Conservation (phyloP, 1,140 invertebrate species). For the Euglossa dilemma region DNA sequence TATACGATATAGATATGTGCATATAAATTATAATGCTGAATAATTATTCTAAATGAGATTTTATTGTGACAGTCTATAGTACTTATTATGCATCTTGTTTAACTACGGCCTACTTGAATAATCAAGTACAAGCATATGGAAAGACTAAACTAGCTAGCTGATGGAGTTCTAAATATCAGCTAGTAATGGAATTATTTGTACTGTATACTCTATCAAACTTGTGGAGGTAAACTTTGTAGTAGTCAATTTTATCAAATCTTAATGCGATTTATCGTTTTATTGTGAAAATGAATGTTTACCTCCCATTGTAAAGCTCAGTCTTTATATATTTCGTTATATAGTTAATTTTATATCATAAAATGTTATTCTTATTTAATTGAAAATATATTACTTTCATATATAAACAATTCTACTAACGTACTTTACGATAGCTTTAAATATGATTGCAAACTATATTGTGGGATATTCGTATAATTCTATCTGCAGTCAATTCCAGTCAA, state of each 20-base stretch:
- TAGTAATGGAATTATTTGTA: slow-evolving; percentile 53
- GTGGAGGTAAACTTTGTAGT: not conserved
- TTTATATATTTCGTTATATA: slow-evolving; percentile 12
- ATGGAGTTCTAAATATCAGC: slow-evolving; percentile 48
- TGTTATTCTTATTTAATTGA: slow-evolving; percentile 6
- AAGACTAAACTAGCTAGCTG: slow-evolving; percentile 52
- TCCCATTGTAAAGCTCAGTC: slow-evolving; percentile 32
- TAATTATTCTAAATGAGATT: slow-evolving; percentile 7
- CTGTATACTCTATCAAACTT: slow-evolving; percentile 12
- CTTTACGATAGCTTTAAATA: slow-evolving; percentile 64
- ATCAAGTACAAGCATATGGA: slow-evolving; percentile 40
- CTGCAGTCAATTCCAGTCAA: slow-evolving; percentile 64
- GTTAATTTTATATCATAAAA: not conserved
- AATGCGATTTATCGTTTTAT: slow-evolving; percentile 7
- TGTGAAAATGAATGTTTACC: not conserved
- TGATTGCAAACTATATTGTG: slow-evolving; percentile 41
- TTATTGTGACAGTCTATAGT: not conserved
- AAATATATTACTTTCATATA: slow-evolving; percentile 36
- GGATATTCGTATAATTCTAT: slow-evolving; percentile 53
- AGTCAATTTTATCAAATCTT: not conserved
- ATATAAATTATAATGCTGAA: slow-evolving; percentile 1
- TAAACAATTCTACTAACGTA: slow-evolving; percentile 49
- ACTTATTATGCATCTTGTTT: slow-evolving; percentile 43
- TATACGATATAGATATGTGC: not conserved
- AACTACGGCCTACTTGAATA: slow-evolving; percentile 58